These are phyloP conservation scores for Chaetops frenatus DNA, from an alignment of 2,113 vertebrate species.

Conservation along the genomic window DNA sequence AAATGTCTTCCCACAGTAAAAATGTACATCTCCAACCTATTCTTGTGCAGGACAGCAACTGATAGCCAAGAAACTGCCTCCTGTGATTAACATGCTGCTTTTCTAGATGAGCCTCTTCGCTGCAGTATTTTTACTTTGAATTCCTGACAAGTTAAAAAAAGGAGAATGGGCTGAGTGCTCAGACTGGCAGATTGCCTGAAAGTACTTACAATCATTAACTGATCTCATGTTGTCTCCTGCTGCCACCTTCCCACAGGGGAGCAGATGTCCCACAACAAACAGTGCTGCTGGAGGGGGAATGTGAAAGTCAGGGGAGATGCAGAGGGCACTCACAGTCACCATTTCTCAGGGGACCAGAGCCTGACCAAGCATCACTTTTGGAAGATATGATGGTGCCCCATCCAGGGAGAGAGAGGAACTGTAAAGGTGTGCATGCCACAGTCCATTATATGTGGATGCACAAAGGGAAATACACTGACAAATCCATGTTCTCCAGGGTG, in stretches of 20 bases:
- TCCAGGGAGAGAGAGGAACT: rapidly evolving
- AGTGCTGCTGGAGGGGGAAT: not conserved
- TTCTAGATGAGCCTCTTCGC: not conserved
- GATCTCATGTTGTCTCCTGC: not conserved
- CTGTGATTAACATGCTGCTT: not conserved
- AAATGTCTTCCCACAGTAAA: not conserved
- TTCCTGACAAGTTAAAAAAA: constrained; percentile 23
- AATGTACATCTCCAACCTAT: not conserved
- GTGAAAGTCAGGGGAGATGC: not conserved
- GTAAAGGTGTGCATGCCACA: not conserved
- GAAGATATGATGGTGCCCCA: not conserved
- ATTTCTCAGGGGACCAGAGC: not conserved
- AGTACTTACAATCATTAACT: not conserved
- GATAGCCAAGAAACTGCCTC: constrained; percentile 45
- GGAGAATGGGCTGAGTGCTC: not conserved
- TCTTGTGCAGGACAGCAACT: not conserved
- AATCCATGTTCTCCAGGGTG: not conserved
- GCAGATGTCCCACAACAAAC: not conserved
- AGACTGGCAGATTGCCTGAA: constrained; percentile 43
- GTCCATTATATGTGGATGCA: not conserved
- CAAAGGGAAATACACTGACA: not conserved
- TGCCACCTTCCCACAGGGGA: constrained; percentile 19
- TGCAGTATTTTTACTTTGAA: not conserved
- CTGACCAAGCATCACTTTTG: not conserved
- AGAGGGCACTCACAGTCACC: not conserved